Percentiles rank a stretch among this genome's conserved stretches.
Evolutionary conservation across 1,140 invertebrate genomes (phyloP).

Genomic region (Heliconius hewitsoni): DNA sequence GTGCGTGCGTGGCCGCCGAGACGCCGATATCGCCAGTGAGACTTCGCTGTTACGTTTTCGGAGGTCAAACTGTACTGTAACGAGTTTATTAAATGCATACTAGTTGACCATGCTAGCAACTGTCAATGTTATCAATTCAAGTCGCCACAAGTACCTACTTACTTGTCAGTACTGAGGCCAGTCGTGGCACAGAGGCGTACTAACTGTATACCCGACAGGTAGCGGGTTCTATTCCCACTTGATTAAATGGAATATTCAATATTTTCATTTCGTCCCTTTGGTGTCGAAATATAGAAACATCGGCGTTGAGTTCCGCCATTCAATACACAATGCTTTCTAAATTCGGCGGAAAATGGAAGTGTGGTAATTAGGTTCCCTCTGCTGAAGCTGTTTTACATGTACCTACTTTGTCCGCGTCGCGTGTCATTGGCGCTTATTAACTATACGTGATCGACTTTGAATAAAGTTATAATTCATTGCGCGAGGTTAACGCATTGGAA

Average conservation of each 20-base stretch:
- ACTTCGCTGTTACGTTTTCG: constrained; percentile 56
- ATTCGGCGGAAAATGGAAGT: no score
- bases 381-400: no score
- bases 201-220: no score
- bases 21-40: constrained; percentile 57
- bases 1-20: constrained; percentile 59
- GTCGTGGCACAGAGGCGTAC: no score
- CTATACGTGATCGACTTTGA: background rate
- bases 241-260: no score
- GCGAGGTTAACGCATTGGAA: background rate
- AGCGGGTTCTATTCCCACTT: no score
- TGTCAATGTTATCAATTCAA: constrained; percentile 26
- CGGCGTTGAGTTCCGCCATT: no score
- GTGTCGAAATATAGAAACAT: no score
- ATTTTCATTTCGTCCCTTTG: no score
- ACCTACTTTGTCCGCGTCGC: background rate
- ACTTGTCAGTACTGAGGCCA: no score
- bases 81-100: constrained; percentile 46
- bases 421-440: constrained; percentile 15
- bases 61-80: constrained; percentile 51
- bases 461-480: background rate
- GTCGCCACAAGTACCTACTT: constrained; percentile 9
- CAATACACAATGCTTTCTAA: no score
- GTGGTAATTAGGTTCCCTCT: no score
- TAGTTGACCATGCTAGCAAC: constrained; percentile 41